phyloP scores from a whole-genome alignment of 2,888 invertebrate genomes.

The Dorcus parallelipipedus region DNA sequence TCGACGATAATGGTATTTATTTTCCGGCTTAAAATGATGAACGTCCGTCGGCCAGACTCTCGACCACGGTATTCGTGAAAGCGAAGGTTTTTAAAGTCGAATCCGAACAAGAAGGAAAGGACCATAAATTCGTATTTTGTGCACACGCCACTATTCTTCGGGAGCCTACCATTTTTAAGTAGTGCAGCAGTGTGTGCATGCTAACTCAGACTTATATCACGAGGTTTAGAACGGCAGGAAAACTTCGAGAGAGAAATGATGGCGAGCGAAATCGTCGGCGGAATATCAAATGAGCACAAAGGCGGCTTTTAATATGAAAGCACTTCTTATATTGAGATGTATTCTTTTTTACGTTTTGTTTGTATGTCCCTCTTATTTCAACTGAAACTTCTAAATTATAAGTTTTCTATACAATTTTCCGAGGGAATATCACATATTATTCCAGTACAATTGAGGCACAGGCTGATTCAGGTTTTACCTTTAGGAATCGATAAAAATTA shows the following conservation, averaged over 20 bases:
- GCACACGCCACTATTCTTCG: slow-evolving; percentile 6
- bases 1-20: no score
- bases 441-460: no score
- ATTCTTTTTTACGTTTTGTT: slow-evolving; percentile 10
- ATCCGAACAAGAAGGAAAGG: no score
- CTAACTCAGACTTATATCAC: slow-evolving; percentile 43
- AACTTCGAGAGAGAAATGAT: slow-evolving; percentile 47
- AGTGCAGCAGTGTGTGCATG: slow-evolving; percentile 28
- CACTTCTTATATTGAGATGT: slow-evolving; percentile 17
- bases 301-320: slow-evolving; percentile 12
- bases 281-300: slow-evolving; percentile 43
- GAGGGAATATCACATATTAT: no score
- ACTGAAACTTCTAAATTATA: no score
- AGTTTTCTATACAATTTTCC: no score
- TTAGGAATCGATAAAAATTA: no score
- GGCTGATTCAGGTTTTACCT: no score
- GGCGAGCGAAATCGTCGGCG: slow-evolving; percentile 46
- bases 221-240: slow-evolving; percentile 44
- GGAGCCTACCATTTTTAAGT: slow-evolving; percentile 20
- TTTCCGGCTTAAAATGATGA: slow-evolving; percentile 15
- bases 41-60: slow-evolving; percentile 6
- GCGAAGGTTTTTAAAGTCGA: no score
- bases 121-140: not conserved
- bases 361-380: no score
- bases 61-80: not conserved